Evolutionary conservation across 2,113 vertebrate genomes (phyloP).

Genomic region (Catagonus wagneri): DNA sequence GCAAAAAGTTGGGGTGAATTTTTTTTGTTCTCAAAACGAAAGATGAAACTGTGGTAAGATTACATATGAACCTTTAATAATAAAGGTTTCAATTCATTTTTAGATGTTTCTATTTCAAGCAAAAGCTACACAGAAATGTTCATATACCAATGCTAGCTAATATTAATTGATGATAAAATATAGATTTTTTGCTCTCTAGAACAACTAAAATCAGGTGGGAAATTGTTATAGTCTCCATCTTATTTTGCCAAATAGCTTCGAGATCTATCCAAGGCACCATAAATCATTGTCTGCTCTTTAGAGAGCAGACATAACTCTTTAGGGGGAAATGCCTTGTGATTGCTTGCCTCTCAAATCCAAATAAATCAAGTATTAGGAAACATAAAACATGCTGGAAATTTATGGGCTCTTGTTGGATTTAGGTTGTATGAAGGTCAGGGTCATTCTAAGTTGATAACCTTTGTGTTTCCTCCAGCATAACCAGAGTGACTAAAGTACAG

Average conservation of each 20-base stretch:
- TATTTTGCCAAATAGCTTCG: slow-evolving; percentile 35
- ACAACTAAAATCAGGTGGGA: neutral
- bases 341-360: neutral
- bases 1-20: neutral
- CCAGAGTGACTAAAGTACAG: neutral
- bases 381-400: neutral
- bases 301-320: neutral
- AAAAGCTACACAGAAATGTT: neutral
- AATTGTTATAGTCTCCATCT: neutral
- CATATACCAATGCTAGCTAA: neutral
- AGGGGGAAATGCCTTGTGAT: neutral
- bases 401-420: neutral
- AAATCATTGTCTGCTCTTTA: slow-evolving; percentile 45
- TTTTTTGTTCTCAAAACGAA: slow-evolving; percentile 7
- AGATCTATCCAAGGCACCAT: neutral
- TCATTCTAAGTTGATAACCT: neutral
- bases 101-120: slow-evolving; percentile 28
- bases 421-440: neutral
- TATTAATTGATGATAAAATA: slow-evolving; percentile 20
- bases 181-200: neutral
- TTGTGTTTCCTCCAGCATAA: neutral
- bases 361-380: neutral
- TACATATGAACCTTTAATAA: slow-evolving; percentile 22
- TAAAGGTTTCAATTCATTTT: slow-evolving; percentile 7
- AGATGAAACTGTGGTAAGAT: neutral